Base-by-base conservation (phyloP, 1,140 invertebrate species). In the Ostrea edulis region DNA sequence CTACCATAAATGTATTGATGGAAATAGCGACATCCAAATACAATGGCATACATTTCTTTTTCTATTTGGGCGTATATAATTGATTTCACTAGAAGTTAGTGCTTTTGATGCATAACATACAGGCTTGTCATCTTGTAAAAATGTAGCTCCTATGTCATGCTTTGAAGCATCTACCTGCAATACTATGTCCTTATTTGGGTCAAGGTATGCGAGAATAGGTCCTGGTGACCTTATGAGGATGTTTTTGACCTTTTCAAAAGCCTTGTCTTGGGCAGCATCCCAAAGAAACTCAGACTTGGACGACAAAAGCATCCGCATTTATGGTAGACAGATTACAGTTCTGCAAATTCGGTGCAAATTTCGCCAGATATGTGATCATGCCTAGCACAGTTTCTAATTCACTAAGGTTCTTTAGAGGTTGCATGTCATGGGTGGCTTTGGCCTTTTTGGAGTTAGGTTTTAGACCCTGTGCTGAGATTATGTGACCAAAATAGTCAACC, bases 11-110 rank as follows among this genome's bases (percentile, higher is more conserved):
- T n/a, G n/a, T n/a, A n/a, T n/a, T n/a, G n/a, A n/a, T n/a, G n/a
- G n/a, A 90, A 96, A 91, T 95, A 95, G 65, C 94, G 92, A 20
- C 96, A 93, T 2, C 94, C 95, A 91, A 94, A 96, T 3, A 96
- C 87, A n/a, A 96, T 95, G 0, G 95, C 94, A 8, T 95, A 91
- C 17, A 95, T 93, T 89, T 96, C 95, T 86, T 94, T 93, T 85
- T 81, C 83, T 44, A 81, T 88, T 51, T 81, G 83, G 0, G 84
- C 82, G n/a, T n/a, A n/a, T n/a, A n/a, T 77, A 87, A 22, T 84
- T 54, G 8, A 77, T 20, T 55, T 87, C 87, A 0, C 58, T 65
- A 17, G 52, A 52, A 12, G 86, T 84, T 4, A 84, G 53, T 8
- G 82, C 68, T 51, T 87, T 88, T 14, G 83, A 88, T 7, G 84